Percentiles rank a stretch among this genome's conserved stretches.
Evolutionary conservation across 2,113 vertebrate genomes (phyloP).

Genomic region (Cavia aperea): DNA sequence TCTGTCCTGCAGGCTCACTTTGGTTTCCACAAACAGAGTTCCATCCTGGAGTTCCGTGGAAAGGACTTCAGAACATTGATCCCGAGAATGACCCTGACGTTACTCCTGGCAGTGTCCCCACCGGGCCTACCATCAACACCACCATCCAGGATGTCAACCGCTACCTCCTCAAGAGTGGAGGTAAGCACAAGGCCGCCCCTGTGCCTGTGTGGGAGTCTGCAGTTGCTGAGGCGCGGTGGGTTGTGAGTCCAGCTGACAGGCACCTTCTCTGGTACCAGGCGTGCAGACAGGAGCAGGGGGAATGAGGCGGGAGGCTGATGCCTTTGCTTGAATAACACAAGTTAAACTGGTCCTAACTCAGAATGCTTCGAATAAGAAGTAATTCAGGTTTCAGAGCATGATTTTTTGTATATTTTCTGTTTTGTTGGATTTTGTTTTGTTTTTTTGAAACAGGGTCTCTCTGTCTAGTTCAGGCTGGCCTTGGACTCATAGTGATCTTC

Average conservation of each 20-base stretch:
- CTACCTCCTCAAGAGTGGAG: constrained; percentile 97
- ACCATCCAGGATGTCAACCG: constrained; percentile 98
- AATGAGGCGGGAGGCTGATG: background rate
- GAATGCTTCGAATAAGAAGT: background rate
- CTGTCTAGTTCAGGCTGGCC: background rate
- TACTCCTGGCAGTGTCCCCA: constrained; percentile 97
- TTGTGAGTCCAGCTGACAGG: background rate
- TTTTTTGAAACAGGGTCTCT: background rate
- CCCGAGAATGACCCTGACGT: constrained; percentile 97
- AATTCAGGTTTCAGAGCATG: background rate
- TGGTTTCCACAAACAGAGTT: constrained; percentile 82
- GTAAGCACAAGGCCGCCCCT: constrained; percentile 69
- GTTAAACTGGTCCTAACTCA: background rate
- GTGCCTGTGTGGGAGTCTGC: background rate
- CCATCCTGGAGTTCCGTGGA: constrained; percentile 98
- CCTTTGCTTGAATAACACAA: background rate
- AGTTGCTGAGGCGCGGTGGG: background rate
- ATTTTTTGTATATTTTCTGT: background rate
- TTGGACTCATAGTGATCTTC: background rate
- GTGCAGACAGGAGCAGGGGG: background rate
- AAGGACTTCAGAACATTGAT: constrained; percentile 98
- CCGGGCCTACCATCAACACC: constrained; percentile 96
- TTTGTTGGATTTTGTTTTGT: background rate
- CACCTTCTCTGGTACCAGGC: background rate
- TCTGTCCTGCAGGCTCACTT: background rate